Conservation (phyloP, 2,797 vertebrate species). For the Crypturellus tataupa region DNA sequence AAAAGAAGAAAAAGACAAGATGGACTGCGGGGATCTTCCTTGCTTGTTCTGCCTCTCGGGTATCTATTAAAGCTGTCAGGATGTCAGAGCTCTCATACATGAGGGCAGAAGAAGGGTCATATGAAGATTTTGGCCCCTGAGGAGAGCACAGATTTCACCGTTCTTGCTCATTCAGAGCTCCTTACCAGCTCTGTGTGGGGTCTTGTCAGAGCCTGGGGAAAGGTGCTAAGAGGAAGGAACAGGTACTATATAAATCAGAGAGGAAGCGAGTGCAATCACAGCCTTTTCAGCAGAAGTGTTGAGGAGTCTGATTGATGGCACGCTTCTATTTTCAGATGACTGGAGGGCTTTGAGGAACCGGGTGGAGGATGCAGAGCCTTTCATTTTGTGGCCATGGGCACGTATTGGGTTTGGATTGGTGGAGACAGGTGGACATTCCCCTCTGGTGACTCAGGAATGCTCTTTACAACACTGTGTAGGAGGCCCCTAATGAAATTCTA, state of each 20-base stretch:
- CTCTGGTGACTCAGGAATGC: not conserved
- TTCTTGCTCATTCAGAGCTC: constrained; percentile 40
- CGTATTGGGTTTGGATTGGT: not conserved
- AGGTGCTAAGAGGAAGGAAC: not conserved
- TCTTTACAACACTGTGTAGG: not conserved
- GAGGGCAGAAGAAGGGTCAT: constrained; percentile 66
- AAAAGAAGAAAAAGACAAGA: constrained; percentile 5
- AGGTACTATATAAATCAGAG: constrained; percentile 38
- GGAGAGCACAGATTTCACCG: not conserved
- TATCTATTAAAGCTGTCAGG: constrained; percentile 75
- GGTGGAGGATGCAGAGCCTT: not conserved
- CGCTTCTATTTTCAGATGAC: constrained; percentile 38
- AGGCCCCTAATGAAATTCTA: not conserved
- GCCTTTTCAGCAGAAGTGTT: constrained; percentile 36
- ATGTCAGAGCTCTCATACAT: constrained; percentile 63
- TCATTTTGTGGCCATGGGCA: not conserved
- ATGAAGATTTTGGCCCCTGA: constrained; percentile 53
- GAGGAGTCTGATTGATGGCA: constrained; percentile 38
- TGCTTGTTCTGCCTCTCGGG: constrained; percentile 67
- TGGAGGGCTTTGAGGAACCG: not conserved
- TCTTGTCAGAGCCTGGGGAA: not conserved
- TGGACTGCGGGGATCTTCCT: constrained; percentile 34
- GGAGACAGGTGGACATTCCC: not conserved
- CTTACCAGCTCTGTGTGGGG: not conserved
- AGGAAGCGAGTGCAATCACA: not conserved